These are phyloP conservation scores for Tribolium castaneum DNA, from an alignment of 1,140 invertebrate species.

Conservation along the genomic window DNA sequence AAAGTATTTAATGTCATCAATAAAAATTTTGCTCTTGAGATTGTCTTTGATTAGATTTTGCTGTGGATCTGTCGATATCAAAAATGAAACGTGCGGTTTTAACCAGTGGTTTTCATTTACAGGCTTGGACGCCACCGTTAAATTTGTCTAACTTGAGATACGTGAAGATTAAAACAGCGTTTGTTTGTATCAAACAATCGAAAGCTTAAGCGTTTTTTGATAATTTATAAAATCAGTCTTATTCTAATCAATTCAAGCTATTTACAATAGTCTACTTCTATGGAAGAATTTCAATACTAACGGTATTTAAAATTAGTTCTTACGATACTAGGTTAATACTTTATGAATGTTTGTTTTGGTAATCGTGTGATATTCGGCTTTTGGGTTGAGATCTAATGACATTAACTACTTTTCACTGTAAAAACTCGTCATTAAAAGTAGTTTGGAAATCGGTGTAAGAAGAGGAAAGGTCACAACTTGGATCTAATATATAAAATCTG, in stretches of 20 bases:
- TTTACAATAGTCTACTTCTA: slow-evolving; percentile 34
- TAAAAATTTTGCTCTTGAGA: neutral
- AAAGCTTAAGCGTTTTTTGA: slow-evolving; percentile 9
- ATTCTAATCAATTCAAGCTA: slow-evolving; percentile 43
- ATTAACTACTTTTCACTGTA: slow-evolving; percentile 39
- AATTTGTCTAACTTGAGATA: no score
- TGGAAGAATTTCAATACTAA: slow-evolving; percentile 41
- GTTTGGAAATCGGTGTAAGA: slow-evolving; percentile 11
- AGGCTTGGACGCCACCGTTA: no score
- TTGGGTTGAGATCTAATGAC: neutral
- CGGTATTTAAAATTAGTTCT: slow-evolving; percentile 10
- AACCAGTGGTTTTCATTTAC: slow-evolving; percentile 8
- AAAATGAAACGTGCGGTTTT: slow-evolving; percentile 9
- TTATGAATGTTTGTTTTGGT: neutral
- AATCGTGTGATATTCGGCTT: neutral
- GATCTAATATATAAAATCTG: slow-evolving; percentile 41
- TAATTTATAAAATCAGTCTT: slow-evolving; percentile 41
- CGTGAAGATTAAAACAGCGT: no score
- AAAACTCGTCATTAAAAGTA: slow-evolving; percentile 8
- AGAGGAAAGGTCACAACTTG: slow-evolving; percentile 28
- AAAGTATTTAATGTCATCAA: slow-evolving; percentile 39
- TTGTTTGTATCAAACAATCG: neutral
- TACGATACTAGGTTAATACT: slow-evolving; percentile 22
- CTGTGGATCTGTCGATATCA: neutral
- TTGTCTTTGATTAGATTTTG: slow-evolving; percentile 1